These are phyloP conservation scores for Macaria notata DNA, from an alignment of 2,888 invertebrate species.

Conservation along the genomic window DNA sequence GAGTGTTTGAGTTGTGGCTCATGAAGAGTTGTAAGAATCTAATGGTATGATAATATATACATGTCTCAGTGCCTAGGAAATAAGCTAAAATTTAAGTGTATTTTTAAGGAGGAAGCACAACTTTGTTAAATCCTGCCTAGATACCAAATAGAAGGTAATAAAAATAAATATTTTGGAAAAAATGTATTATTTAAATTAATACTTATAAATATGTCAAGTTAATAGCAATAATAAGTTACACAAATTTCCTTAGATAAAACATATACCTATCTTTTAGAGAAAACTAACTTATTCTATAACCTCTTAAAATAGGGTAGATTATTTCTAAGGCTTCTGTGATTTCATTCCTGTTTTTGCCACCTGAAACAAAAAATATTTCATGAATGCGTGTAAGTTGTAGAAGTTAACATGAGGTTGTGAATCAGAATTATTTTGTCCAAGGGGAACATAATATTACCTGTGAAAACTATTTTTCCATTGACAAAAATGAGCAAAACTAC, in stretches of 20 bases:
- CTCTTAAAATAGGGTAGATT: slow-evolving; percentile 96
- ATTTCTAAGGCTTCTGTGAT: slow-evolving; percentile 96
- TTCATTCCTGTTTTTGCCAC: slow-evolving; percentile 95
- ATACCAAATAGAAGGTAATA: not conserved
- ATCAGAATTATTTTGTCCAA: too few species aligned
- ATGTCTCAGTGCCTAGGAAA: too few species aligned
- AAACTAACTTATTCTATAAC: slow-evolving; percentile 89
- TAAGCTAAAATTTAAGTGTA: too few species aligned
- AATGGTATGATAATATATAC: not conserved
- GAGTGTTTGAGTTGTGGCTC: slow-evolving; percentile 94
- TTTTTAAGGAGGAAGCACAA: not conserved
- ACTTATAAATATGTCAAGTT: too few species aligned
- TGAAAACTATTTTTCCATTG: slow-evolving; percentile 99
- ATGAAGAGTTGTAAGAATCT: slow-evolving; percentile 44
- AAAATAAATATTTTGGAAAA: too few species aligned
- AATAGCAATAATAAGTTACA: too few species aligned
- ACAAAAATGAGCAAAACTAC: slow-evolving; percentile 99
- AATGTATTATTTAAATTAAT: too few species aligned
- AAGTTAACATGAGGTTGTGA: too few species aligned
- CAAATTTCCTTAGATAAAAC: too few species aligned
- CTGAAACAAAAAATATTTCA: slow-evolving; percentile 52
- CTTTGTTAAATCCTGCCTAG: not conserved
- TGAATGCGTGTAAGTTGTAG: too few species aligned
- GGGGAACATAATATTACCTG: slow-evolving; percentile 69
- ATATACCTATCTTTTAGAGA: too few species aligned